A percentile compares a stretch with the other conserved stretches of the same genome.
phyloP scores from a whole-genome alignment of 1,140 invertebrate genomes.

The Tetramorium alpestre region DNA sequence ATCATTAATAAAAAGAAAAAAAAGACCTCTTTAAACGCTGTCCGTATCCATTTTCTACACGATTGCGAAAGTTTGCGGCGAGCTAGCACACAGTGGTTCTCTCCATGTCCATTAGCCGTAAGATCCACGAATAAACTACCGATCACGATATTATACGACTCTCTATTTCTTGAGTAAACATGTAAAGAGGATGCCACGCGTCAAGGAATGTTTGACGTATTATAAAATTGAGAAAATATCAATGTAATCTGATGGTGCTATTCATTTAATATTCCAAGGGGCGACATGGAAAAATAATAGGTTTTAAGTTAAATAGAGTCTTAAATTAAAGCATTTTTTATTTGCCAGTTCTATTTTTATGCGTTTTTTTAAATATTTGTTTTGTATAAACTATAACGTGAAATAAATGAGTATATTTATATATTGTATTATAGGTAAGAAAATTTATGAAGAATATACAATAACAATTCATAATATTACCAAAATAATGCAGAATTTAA shows the following conservation, averaged over 20 bases:
- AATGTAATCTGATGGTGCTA: neutral
- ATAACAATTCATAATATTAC: neutral
- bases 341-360: neutral
- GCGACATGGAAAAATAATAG: neutral
- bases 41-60: neutral
- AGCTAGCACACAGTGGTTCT: neutral
- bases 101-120: neutral
- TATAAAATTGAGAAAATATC: neutral
- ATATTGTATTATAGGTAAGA: neutral
- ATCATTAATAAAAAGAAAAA: constrained; percentile 18
- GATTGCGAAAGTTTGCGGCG: constrained; percentile 44
- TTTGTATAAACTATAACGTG: neutral
- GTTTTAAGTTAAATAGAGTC: neutral
- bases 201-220: neutral
- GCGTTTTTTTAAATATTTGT: neutral
- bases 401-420: neutral
- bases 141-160: neutral
- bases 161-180: neutral
- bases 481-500: neutral
- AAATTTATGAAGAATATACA: neutral
- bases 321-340: neutral
- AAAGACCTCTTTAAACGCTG: neutral
- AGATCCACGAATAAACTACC: neutral
- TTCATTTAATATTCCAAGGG: neutral
- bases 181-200: neutral